Evolutionary conservation across 2,113 vertebrate genomes (phyloP), one percentile per base, ranked within the genome.

Genomic region (Megaceryle maxima): DNA sequence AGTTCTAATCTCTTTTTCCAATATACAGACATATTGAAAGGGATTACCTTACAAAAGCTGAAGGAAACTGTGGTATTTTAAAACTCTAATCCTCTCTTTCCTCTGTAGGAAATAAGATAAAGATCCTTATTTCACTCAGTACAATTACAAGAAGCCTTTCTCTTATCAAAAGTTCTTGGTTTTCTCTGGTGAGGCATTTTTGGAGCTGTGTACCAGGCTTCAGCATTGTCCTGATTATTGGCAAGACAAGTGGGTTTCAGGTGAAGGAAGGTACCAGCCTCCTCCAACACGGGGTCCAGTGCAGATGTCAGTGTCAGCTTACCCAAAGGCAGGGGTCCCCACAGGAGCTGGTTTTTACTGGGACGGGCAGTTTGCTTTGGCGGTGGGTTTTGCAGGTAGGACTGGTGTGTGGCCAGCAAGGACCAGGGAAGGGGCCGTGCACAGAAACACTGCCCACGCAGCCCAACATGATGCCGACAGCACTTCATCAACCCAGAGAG

Each of bases 101-200:
- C 66, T 96, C 55, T n/a, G 10, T 48, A 88, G 95, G 78, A 94
- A 95, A 87, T 29, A 88, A 73, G 94, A 95, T 93, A 96, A 97
- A 55, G 60, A 94, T 87, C 96, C 96, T 94, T 89, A 97, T 94
- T 97, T 96, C 72, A 82, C 92, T 96, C 63, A 11, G 53, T 76
- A 83, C 37, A 56, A 66, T 83, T 59, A 67, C 75, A 76, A 88
- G 73, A 83, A 87, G 53, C 68, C 92, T 95, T 96, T 68, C 46
- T 92, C 74, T 92, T 92, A 89, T 81, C 94, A 39, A 24, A 55
- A 89, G 53, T 73, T 93, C 67, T 93, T 46, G 2, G 16, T 39
- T 94, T 83, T 75, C 80, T 53, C 66, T 20, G 35, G 10, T 10
- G 33, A 81, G 24, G 33, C 22, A 5, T 55, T 92, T 57, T 33